A percentile compares a stretch with the other conserved stretches of the same genome.
Conservation (phyloP, 2,113 vertebrate species). For the Vimba vimba region DNA sequence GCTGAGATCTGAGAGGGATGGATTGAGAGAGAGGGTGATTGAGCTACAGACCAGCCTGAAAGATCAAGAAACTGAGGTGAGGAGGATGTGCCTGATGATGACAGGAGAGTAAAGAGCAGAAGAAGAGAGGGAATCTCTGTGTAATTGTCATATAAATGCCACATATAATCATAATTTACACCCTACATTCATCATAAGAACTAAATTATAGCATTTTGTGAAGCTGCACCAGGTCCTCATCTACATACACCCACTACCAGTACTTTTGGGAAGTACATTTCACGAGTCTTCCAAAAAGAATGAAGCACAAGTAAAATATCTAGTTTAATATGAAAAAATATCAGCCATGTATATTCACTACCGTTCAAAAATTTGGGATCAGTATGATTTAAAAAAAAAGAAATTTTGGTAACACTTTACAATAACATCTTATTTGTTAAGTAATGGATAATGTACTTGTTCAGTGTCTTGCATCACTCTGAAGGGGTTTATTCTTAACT, state of each 20-base stretch:
- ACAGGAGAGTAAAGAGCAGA: not conserved
- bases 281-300: not conserved
- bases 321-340: not conserved
- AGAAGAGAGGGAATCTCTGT: not conserved
- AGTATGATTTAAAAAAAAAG: no score
- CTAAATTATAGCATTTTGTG: not conserved
- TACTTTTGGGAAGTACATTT: not conserved
- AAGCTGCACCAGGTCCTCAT: slow-evolving; percentile 6
- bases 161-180: not conserved
- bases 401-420: no score
- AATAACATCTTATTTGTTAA: no score
- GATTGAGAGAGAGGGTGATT: slow-evolving; percentile 64
- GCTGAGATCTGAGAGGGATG: slow-evolving; percentile 67
- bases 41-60: slow-evolving; percentile 69
- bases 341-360: not conserved
- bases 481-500: no score
- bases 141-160: not conserved
- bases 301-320: not conserved
- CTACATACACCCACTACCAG: not conserved
- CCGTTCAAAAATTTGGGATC: no score
- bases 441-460: no score
- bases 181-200: not conserved
- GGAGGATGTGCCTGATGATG: not conserved
- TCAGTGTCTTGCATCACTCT: no score
- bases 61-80: slow-evolving; percentile 78